These are phyloP conservation scores for Bombus cullumanus DNA, from an alignment of 1,140 invertebrate species.

Conservation along the genomic window DNA sequence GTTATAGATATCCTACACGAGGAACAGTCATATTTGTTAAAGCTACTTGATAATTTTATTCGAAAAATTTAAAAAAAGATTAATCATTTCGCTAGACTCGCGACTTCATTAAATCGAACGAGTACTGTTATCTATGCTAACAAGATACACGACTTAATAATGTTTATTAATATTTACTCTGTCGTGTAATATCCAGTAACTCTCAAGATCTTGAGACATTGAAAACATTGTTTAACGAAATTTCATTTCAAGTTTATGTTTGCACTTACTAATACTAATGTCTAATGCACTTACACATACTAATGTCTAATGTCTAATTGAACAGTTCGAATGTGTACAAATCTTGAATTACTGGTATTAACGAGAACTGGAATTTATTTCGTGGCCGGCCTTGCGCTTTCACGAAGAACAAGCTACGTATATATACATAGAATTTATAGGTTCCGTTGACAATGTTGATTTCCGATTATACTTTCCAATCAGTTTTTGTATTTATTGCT, in stretches of 20 bases:
- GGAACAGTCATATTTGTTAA: background rate
- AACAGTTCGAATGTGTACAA: background rate
- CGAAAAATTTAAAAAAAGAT: too few species aligned
- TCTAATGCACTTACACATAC: too few species aligned
- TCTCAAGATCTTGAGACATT: background rate
- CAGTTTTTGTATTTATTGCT: background rate
- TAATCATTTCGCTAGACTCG: background rate
- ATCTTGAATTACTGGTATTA: background rate
- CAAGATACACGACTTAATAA: too few species aligned
- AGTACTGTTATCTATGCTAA: background rate
- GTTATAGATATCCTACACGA: background rate
- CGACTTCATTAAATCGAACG: background rate
- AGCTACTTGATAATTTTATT: background rate
- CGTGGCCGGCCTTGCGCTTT: conserved; percentile 7
- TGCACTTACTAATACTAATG: too few species aligned
- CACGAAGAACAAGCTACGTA: conserved; percentile 1
- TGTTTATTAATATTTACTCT: background rate
- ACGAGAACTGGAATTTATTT: background rate
- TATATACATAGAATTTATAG: background rate
- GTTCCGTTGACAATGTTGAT: background rate
- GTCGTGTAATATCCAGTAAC: background rate
- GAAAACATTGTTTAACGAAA: background rate
- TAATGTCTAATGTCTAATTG: too few species aligned
- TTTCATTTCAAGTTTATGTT: background rate
- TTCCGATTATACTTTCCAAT: background rate